These are phyloP conservation scores for Zaprionus kolodkinae DNA, from an alignment of 1,140 invertebrate species.

Conservation along the genomic window DNA sequence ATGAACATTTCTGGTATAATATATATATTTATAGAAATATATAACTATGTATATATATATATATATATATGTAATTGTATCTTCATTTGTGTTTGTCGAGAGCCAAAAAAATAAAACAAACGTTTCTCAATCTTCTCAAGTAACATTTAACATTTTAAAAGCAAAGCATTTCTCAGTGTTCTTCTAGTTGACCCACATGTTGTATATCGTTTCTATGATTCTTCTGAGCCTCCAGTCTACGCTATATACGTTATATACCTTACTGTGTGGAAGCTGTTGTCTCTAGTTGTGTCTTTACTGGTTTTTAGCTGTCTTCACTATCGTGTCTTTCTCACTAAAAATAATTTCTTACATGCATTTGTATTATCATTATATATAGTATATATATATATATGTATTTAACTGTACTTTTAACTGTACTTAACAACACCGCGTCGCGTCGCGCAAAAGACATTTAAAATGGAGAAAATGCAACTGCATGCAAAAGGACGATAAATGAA, in stretches of 20 bases:
- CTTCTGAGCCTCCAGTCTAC: not conserved
- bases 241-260: slow-evolving; percentile 24
- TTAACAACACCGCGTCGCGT: slow-evolving; percentile 65
- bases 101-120: slow-evolving; percentile 16
- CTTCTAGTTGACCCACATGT: slow-evolving; percentile 47
- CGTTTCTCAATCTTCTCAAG: slow-evolving; percentile 24
- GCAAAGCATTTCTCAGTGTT: slow-evolving; percentile 65
- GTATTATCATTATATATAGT: slow-evolving; percentile 36
- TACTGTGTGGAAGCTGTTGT: slow-evolving; percentile 65
- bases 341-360: slow-evolving; percentile 57
- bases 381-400: slow-evolving; percentile 55
- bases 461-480: slow-evolving; percentile 66
- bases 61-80: slow-evolving; percentile 8
- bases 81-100: slow-evolving; percentile 4
- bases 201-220: slow-evolving; percentile 68
- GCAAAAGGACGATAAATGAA: slow-evolving; percentile 62
- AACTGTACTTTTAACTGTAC: slow-evolving; percentile 52
- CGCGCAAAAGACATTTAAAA: slow-evolving; percentile 58
- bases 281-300: slow-evolving; percentile 21
- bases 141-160: slow-evolving; percentile 56
- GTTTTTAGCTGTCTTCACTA: slow-evolving; percentile 18
- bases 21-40: slow-evolving; percentile 17
- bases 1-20: slow-evolving; percentile 29
- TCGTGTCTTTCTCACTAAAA: slow-evolving; percentile 61
- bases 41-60: slow-evolving; percentile 16